These are phyloP conservation scores for Cepphus grylle DNA, from an alignment of 2,113 vertebrate genomes.

Conservation along the genomic window DNA sequence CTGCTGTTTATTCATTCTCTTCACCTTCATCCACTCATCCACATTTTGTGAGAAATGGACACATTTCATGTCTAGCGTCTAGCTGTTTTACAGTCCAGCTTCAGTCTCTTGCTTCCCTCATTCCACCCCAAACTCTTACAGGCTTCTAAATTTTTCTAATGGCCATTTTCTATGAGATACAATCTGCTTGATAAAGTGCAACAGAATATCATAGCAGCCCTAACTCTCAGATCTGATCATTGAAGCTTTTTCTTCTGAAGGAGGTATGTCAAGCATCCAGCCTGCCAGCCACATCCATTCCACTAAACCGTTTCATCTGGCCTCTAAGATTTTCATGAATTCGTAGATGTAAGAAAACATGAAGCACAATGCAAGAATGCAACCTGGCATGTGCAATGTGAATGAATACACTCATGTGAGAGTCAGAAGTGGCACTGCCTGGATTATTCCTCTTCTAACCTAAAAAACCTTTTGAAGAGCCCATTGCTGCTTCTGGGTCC, in stretches of 20 bases:
- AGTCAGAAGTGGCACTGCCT: neutral
- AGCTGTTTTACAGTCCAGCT: neutral
- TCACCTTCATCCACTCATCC: conserved; percentile 18
- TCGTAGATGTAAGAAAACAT: neutral
- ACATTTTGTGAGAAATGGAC: neutral
- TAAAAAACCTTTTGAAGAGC: neutral
- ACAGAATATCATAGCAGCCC: neutral
- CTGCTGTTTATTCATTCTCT: conserved; percentile 14
- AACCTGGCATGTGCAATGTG: neutral
- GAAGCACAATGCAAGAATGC: neutral
- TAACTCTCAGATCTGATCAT: neutral
- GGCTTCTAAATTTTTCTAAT: neutral
- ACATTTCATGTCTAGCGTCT: neutral
- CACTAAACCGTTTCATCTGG: neutral
- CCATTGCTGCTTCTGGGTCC: neutral
- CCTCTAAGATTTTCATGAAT: neutral
- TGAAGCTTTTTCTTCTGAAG: neutral
- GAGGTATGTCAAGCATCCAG: neutral
- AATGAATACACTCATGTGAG: neutral
- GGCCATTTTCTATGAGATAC: neutral
- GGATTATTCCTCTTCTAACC: neutral
- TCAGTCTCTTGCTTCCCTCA: neutral
- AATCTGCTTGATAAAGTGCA: neutral
- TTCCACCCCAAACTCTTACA: neutral
- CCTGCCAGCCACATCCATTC: neutral